phyloP scores from a whole-genome alignment of 2,888 invertebrate genomes.

The Cremastinae sp. region DNA sequence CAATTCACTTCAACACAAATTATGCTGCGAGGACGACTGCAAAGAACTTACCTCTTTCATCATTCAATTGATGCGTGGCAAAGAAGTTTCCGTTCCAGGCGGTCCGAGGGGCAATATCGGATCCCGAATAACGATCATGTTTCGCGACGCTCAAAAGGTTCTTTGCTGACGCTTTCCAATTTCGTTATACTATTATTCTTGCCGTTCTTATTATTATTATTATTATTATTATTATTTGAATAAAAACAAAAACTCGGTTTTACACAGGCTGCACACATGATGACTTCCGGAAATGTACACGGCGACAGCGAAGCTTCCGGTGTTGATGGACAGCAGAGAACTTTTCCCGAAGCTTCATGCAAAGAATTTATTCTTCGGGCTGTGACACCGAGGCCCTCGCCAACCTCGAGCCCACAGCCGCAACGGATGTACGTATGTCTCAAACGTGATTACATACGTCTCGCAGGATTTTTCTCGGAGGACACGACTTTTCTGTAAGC shows the following conservation, averaged over 20 bases:
- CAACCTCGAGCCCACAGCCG: constrained; percentile 84
- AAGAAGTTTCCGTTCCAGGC: constrained; percentile 84
- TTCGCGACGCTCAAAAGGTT: constrained; percentile 83
- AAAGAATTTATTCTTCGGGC: constrained; percentile 86
- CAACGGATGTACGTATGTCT: constrained; percentile 88
- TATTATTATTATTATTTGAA: constrained; percentile 34
- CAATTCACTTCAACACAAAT: constrained; percentile 82
- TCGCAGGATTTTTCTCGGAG: constrained; percentile 90
- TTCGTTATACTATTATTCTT: not conserved
- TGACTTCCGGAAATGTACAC: constrained; percentile 76
- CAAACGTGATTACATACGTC: constrained; percentile 85
- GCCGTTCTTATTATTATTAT: constrained; percentile 67
- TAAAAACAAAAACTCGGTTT: not conserved
- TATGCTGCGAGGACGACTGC: constrained; percentile 79
- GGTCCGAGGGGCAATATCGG: constrained; percentile 83
- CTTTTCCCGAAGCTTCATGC: constrained; percentile 83
- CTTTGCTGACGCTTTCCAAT: constrained; percentile 29
- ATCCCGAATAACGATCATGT: constrained; percentile 83
- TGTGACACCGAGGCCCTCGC: constrained; percentile 83
- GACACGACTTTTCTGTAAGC: constrained; percentile 86
- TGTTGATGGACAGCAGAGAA: constrained; percentile 71
- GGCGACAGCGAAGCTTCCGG: constrained; percentile 70
- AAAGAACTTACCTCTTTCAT: constrained; percentile 80
- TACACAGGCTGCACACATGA: constrained; percentile 81
- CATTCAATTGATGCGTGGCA: constrained; percentile 82